Evolutionary conservation across 1,140 invertebrate genomes (phyloP).

Genomic region (Pseudomyrmex dendroicus): DNA sequence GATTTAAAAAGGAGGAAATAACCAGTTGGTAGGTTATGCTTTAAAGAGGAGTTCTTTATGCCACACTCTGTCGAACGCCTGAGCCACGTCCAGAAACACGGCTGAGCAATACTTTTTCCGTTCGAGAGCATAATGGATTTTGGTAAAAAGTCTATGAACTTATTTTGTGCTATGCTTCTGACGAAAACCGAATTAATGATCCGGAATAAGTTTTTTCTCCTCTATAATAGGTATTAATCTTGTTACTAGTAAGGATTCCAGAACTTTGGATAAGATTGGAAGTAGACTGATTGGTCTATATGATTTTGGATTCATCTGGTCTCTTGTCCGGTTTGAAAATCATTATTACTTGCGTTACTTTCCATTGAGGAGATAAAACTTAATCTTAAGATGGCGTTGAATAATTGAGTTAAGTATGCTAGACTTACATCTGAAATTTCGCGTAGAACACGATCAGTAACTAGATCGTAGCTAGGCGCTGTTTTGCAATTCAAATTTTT

Average conservation of each 20-base stretch:
- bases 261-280: constrained; percentile 74
- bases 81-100: constrained; percentile 55
- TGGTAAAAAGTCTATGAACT: too few species aligned
- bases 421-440: constrained; percentile 70
- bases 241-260: constrained; percentile 76
- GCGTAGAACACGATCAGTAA: constrained; percentile 70
- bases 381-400: constrained; percentile 57
- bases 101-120: constrained; percentile 48
- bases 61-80: constrained; percentile 69
- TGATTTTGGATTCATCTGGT: constrained; percentile 55
- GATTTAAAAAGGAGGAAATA: constrained; percentile 37
- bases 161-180: too few species aligned
- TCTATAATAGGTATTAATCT: constrained; percentile 27
- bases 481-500: constrained; percentile 64
- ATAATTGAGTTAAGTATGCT: constrained; percentile 47
- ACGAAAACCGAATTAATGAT: too few species aligned
- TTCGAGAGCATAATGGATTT: constrained; percentile 29
- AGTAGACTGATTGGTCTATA: constrained; percentile 78
- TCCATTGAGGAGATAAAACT: constrained; percentile 73
- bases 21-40: constrained; percentile 2
- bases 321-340: constrained; percentile 76
- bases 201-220: constrained; percentile 48
- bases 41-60: constrained; percentile 61
- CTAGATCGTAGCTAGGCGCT: constrained; percentile 71
- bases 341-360: constrained; percentile 76